These are phyloP conservation scores for Microcaecilia unicolor DNA, from an alignment of 2,797 vertebrate genomes.

Conservation along the genomic window DNA sequence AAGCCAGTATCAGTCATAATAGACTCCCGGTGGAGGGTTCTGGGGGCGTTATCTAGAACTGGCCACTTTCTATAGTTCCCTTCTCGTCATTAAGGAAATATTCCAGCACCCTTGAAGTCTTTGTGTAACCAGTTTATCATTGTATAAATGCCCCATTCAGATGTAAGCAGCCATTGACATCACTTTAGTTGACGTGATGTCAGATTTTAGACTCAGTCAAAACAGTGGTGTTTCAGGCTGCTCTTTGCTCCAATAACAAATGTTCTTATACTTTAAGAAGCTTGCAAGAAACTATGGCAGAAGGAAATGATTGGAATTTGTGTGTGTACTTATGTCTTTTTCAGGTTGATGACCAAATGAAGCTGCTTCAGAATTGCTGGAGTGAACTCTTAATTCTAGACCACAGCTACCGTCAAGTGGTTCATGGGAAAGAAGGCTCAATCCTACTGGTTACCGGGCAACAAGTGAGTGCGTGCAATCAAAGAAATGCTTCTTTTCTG, in stretches of 20 bases:
- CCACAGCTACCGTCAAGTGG: slow-evolving; percentile 94
- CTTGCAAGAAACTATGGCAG: not conserved
- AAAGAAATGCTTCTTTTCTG: slow-evolving; percentile 3
- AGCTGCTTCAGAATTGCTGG: slow-evolving; percentile 97
- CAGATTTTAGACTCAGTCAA: not conserved
- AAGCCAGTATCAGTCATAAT: no score
- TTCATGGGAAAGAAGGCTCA: slow-evolving; percentile 88
- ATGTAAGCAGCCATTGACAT: not conserved
- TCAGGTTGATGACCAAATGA: slow-evolving; percentile 98
- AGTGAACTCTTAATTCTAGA: slow-evolving; percentile 96
- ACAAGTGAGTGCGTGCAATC: slow-evolving; percentile 69
- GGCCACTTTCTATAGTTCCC: no score
- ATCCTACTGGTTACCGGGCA: slow-evolving; percentile 94
- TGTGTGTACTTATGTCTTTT: no score
- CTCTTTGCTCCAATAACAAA: not conserved
- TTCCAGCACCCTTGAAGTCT: not conserved
- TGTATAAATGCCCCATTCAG: not conserved
- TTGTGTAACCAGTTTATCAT: slow-evolving; percentile 3
- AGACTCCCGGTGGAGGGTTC: no score
- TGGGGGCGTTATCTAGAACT: no score
- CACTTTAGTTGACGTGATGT: not conserved
- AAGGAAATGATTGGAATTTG: not conserved
- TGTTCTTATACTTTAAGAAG: not conserved
- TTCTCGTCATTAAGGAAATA: no score
- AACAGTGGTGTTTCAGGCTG: not conserved